Evolutionary conservation across 2,797 vertebrate species (phyloP).

Genomic region (Pseudochromis fuscus): DNA sequence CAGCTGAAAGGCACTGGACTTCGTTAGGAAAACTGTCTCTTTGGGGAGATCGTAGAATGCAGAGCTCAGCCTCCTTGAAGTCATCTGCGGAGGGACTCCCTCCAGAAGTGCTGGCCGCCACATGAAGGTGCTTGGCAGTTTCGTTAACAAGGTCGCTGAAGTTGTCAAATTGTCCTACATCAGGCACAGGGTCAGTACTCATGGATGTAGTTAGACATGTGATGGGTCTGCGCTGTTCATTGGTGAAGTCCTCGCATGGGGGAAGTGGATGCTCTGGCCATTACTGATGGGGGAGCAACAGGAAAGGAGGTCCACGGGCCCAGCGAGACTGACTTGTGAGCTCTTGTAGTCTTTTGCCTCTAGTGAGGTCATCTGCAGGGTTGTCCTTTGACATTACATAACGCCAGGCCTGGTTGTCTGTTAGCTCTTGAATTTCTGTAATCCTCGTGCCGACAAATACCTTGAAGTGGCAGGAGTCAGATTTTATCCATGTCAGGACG

Average conservation of each 20-base stretch:
- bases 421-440: constrained; percentile 23
- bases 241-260: background rate
- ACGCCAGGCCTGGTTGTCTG: constrained; percentile 1
- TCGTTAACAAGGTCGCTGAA: no score
- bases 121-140: no score
- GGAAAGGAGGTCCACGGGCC: background rate
- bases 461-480: constrained; percentile 12
- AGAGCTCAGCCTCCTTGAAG: no score
- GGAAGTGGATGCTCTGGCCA: background rate
- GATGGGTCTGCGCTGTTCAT: background rate
- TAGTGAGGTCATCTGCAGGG: constrained; percentile 11
- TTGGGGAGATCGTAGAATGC: no score
- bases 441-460: constrained; percentile 15
- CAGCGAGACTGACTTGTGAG: background rate
- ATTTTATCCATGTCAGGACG: constrained; percentile 13
- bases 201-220: background rate
- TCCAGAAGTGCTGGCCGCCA: no score
- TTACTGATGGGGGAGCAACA: background rate
- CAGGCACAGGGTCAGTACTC: background rate
- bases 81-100: no score
- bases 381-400: constrained; percentile 10
- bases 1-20: background rate
- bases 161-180: background rate
- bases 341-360: background rate
- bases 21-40: background rate